Percentiles rank a stretch among this genome's conserved stretches.
Conservation (phyloP, 2,113 vertebrate species). For the Spermophilus dauricus region DNA sequence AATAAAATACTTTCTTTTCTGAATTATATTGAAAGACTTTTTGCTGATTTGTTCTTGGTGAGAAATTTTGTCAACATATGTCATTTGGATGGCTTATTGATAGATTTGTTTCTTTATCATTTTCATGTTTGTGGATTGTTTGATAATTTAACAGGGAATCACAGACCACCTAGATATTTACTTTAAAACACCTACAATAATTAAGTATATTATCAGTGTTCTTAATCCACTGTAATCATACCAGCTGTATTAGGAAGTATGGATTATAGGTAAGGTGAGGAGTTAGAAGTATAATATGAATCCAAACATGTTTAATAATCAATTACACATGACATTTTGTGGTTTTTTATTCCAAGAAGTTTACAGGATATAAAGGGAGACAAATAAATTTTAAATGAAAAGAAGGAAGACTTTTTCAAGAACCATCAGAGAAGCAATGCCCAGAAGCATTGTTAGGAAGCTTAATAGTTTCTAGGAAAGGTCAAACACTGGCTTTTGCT, state of each 20-base stretch:
- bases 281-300: conserved; percentile 66
- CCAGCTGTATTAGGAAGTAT: not conserved
- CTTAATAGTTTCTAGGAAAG: conserved; percentile 83
- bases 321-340: conserved; percentile 83
- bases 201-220: not conserved
- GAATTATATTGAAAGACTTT: not conserved
- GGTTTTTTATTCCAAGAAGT: conserved; percentile 71
- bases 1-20: not conserved
- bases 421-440: conserved; percentile 64
- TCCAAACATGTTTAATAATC: conserved; percentile 69
- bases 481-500: conserved; percentile 75
- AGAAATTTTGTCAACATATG: not conserved
- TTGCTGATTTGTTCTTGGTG: not conserved
- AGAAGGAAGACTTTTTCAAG: conserved; percentile 78
- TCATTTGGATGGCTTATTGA: not conserved
- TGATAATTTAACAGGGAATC: not conserved
- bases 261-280: not conserved
- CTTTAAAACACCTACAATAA: not conserved
- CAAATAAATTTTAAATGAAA: conserved; percentile 88
- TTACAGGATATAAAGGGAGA: conserved; percentile 83
- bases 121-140: not conserved
- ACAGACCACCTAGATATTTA: not conserved
- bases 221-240: not conserved
- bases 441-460: conserved; percentile 75
- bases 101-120: not conserved